phyloP scores from a whole-genome alignment of 2,113 vertebrate genomes.

The Callospermophilus lateralis region DNA sequence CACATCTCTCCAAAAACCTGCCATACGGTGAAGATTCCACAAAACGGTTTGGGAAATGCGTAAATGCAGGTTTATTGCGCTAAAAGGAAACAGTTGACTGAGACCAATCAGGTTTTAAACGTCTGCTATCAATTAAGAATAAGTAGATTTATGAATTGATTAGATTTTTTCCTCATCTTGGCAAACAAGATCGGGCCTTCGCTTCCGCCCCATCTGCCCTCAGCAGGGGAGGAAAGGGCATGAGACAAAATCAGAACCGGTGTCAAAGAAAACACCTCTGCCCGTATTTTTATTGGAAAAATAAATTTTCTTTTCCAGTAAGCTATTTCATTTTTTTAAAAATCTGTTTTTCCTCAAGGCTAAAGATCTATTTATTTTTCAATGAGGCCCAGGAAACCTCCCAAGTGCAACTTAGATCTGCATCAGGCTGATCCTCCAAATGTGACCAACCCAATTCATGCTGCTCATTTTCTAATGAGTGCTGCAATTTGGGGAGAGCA shows the following conservation, averaged over 20 bases:
- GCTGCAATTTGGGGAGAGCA: constrained; percentile 71
- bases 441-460: constrained; percentile 64
- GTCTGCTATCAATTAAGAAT: constrained; percentile 27
- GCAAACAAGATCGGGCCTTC: constrained; percentile 65
- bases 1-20: background rate
- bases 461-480: constrained; percentile 81
- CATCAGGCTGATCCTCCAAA: constrained; percentile 63
- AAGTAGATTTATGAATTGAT: constrained; percentile 69
- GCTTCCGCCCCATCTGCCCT: constrained; percentile 65
- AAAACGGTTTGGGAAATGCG: background rate
- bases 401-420: constrained; percentile 75
- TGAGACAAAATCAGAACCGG: constrained; percentile 49
- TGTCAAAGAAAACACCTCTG: background rate
- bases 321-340: background rate
- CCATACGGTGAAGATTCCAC: background rate
- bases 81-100: constrained; percentile 21
- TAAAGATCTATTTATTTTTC: constrained; percentile 79
- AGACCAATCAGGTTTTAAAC: constrained; percentile 56
- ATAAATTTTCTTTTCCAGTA: constrained; percentile 76
- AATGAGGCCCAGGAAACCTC: constrained; percentile 71
- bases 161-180: constrained; percentile 55
- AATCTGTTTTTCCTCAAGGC: constrained; percentile 63
- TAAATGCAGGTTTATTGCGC: constrained; percentile 14
- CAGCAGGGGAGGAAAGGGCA: constrained; percentile 16
- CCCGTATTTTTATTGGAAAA: constrained; percentile 77